phyloP scores from a whole-genome alignment of 2,888 invertebrate genomes.

The Eristalinus aeneus region DNA sequence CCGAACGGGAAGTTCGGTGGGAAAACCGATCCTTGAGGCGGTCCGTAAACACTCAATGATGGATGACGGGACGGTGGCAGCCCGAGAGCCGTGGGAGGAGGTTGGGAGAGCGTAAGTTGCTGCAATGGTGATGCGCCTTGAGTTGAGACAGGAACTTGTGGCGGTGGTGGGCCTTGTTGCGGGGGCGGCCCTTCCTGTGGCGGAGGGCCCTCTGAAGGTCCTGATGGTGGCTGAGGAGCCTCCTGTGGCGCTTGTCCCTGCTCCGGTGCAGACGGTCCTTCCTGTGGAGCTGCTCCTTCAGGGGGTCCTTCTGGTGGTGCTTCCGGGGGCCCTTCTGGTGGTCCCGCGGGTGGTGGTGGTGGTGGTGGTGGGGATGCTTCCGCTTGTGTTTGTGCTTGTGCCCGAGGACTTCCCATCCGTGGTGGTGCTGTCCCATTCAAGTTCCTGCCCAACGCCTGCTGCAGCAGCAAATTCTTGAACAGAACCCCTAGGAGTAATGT shows the following conservation, averaged over 20 bases:
- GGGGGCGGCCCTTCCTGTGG: neutral
- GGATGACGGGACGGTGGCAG: neutral
- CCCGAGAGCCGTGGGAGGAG: neutral
- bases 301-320: neutral
- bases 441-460: conserved; percentile 40
- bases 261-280: neutral
- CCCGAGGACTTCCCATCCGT: neutral
- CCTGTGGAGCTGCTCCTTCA: neutral
- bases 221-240: neutral
- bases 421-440: conserved; percentile 10
- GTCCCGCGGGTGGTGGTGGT: neutral
- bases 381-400: neutral
- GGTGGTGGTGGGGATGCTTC: neutral
- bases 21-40: conserved; percentile 16
- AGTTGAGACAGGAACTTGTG: conserved; percentile 5
- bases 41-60: conserved; percentile 15
- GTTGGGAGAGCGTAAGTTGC: neutral
- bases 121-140: conserved; percentile 3
- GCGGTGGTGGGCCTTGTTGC: conserved; percentile 2
- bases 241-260: neutral
- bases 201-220: neutral
- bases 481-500: conserved; percentile 53
- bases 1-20: conserved; percentile 59
- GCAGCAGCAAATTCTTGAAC: conserved; percentile 54
- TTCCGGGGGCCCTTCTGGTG: neutral